Conservation (phyloP, 2,797 vertebrate species). For the Tapirus indicus region DNA sequence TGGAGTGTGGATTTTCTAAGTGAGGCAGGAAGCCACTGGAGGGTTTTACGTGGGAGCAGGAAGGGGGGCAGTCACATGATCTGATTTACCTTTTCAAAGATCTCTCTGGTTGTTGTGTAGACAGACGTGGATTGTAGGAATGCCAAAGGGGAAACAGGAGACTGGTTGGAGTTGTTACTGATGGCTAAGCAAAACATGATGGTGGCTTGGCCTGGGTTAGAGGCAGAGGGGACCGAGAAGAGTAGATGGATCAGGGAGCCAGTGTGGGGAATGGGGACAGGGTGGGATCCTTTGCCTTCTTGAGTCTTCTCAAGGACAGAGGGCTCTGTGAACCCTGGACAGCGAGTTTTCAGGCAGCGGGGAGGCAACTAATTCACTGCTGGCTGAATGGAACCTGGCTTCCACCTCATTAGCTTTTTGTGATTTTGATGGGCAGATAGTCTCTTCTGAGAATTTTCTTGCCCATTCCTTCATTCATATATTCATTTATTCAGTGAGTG, state of each 20-base stretch:
- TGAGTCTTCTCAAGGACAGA: conserved; percentile 10
- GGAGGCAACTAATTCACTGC: conserved; percentile 45
- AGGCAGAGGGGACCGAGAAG: not conserved
- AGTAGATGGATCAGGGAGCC: not conserved
- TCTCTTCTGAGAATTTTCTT: conserved; percentile 70
- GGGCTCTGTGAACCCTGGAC: not conserved
- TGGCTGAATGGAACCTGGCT: conserved; percentile 53
- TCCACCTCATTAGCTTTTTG: conserved; percentile 69
- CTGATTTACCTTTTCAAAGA: not conserved
- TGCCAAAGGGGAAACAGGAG: not conserved
- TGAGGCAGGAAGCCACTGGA: not conserved
- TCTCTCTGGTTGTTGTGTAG: not conserved
- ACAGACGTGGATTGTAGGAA: not conserved
- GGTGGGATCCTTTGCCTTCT: not conserved
- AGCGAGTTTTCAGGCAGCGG: conserved; percentile 4
- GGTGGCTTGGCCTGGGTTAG: not conserved
- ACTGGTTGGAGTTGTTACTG: not conserved
- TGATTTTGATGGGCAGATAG: conserved; percentile 64
- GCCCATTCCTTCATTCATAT: conserved; percentile 73
- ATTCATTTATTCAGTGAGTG: conserved; percentile 81
- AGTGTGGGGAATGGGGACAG: not conserved
- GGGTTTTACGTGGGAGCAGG: not conserved
- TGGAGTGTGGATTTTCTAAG: not conserved
- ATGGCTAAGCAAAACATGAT: not conserved
- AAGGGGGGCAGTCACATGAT: not conserved